Conservation (phyloP, 2,113 vertebrate species). For the Arothron firmamentum region DNA sequence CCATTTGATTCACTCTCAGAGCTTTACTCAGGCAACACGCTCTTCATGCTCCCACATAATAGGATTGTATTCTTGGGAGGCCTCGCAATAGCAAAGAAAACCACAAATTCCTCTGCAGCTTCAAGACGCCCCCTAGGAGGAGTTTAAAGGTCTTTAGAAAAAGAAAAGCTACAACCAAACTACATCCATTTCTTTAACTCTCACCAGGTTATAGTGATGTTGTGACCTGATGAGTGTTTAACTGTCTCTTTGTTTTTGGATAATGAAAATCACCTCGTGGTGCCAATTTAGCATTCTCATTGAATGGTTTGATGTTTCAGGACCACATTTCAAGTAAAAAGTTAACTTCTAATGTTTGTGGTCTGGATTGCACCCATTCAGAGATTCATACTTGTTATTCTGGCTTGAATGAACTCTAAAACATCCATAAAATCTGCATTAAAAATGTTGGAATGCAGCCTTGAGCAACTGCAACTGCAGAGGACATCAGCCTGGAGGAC, state of each 20-base stretch:
- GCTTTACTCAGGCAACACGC: constrained; percentile 15
- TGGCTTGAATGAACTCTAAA: not conserved
- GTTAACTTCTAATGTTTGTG: no score
- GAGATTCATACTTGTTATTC: not conserved
- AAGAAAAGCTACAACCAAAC: not conserved
- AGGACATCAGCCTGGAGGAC: constrained; percentile 32
- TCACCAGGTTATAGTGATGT: no score
- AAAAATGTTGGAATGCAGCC: not conserved
- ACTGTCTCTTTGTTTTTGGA: no score
- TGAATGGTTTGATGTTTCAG: no score
- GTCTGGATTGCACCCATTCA: not conserved
- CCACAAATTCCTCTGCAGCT: constrained; percentile 17
- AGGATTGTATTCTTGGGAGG: constrained; percentile 29
- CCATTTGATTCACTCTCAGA: constrained; percentile 31
- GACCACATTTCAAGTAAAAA: no score
- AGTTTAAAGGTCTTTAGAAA: no score
- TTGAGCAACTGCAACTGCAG: not conserved
- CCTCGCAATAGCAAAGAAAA: constrained; percentile 29
- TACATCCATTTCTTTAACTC: not conserved
- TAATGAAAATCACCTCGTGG: no score
- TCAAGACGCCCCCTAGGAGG: not conserved
- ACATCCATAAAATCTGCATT: no score
- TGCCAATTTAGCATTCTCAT: no score
- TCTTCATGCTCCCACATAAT: constrained; percentile 25
- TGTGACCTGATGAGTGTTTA: no score